Base-by-base conservation (phyloP, 2,797 vertebrate genomes). In the Scolopax bukidnonensis region DNA sequence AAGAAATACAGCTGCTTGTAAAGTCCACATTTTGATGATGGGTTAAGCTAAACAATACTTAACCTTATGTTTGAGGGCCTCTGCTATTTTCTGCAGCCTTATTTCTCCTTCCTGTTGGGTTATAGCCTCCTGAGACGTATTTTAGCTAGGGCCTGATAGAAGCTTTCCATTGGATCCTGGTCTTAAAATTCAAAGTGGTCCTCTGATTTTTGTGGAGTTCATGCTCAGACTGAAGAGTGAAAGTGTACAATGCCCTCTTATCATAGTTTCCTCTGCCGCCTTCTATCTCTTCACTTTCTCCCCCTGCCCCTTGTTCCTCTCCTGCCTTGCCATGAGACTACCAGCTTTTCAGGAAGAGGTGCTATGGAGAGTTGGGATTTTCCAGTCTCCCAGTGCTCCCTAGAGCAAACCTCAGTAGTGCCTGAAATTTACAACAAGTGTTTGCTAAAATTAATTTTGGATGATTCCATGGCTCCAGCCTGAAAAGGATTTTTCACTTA, bases 1-100 rank as follows among this genome's bases (percentile, higher is more conserved):
- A 50, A 85, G 78, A 96, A 92, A 93, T 92, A 89, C 60, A 80
- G 64, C 60, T 92, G 71, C 90, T 92, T 95, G 68, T 94, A 80
- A 96, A 95, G 78, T 77, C 64, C 50, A 51, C 40, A 33, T 91
- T 91, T 93, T 84, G 78, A 75, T 63, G 81, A 68, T 83, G 61
- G 30, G 40, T 87, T 87, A 92, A 95, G 65, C 68, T 83, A 92
- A 90, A 74, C 86, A 85, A 65, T 77, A 50, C 57, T 90, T 95
- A 93, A 81, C 86, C 75, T 85, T 50, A 30, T 45, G 48, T 89
- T 75, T 89, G 82, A 88, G 50, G 65, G 59, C 41, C 74, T 82
- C 71, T 83, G 50, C 43, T 86, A 11, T 94, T 90, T 95, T 65
- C 50, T 80, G 28, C 68, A 85, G 59, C n/a, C 43, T 69, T 90